These are phyloP conservation scores for Caenorhabditis latens DNA, from an alignment of 1,140 invertebrate species.

Conservation along the genomic window DNA sequence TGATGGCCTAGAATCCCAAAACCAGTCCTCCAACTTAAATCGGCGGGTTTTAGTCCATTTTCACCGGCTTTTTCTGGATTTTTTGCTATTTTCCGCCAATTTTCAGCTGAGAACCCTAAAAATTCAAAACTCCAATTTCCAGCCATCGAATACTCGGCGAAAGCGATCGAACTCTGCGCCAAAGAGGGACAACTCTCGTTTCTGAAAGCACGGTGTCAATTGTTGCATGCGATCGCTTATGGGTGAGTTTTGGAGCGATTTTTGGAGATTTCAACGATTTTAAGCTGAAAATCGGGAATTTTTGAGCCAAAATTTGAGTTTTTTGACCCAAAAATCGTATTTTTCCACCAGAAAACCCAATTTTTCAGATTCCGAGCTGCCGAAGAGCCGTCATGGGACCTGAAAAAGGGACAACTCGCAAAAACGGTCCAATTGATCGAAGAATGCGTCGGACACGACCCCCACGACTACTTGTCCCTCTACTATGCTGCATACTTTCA, in stretches of 20 bases:
- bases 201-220: conserved; percentile 69
- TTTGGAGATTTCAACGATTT: conserved; percentile 26
- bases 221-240: conserved; percentile 71
- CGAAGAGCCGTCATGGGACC: conserved; percentile 58
- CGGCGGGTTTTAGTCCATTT: not conserved
- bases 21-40: no score
- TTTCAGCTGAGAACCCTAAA: not conserved
- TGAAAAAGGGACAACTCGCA: conserved; percentile 57
- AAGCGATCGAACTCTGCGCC: conserved; percentile 66
- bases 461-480: conserved; percentile 74
- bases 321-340: not conserved
- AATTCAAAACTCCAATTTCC: conserved; percentile 39
- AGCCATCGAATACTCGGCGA: conserved; percentile 71
- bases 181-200: conserved; percentile 61
- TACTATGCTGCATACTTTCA: conserved; percentile 77
- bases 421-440: conserved; percentile 71
- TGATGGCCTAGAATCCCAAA: no score
- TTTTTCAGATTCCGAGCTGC: conserved; percentile 71
- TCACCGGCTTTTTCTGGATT: conserved; percentile 62
- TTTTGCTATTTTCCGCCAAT: conserved; percentile 42
- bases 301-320: not conserved
- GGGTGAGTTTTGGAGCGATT: conserved; percentile 60
- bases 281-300: not conserved
- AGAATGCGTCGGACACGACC: conserved; percentile 70
- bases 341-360: conserved; percentile 34